These are phyloP conservation scores for Acrobasis repandana DNA, from an alignment of 2,888 invertebrate genomes.

Conservation along the genomic window DNA sequence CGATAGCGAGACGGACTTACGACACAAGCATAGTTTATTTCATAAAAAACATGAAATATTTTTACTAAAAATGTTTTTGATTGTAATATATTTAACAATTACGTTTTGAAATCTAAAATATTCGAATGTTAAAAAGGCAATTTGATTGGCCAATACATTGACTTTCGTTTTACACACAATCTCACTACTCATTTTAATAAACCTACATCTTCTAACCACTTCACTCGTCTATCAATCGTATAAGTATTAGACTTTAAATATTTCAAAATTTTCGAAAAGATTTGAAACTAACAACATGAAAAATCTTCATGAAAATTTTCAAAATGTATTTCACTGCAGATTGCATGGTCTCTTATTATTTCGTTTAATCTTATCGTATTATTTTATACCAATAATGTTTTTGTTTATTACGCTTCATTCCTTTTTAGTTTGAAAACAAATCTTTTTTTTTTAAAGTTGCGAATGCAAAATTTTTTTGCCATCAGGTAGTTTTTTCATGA, in stretches of 20 bases:
- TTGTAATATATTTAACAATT: constrained; percentile 48
- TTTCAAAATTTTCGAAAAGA: constrained; percentile 7
- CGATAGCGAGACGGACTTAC: constrained; percentile 41
- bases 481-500: not conserved
- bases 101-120: constrained; percentile 44
- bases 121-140: constrained; percentile 62
- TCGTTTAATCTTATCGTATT: not conserved
- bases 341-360: not conserved
- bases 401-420: not conserved
- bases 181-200: constrained; percentile 39
- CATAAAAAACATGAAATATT: constrained; percentile 43
- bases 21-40: constrained; percentile 45
- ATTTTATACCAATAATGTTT: not conserved
- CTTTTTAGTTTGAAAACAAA: not conserved
- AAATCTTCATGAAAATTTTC: not conserved
- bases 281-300: constrained; percentile 2
- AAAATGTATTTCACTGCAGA: not conserved
- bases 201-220: constrained; percentile 6
- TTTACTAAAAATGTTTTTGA: constrained; percentile 42
- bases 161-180: constrained; percentile 45
- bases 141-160: constrained; percentile 60
- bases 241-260: constrained; percentile 7
- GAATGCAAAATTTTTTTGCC: not conserved
- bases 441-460: not conserved
- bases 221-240: constrained; percentile 6